phyloP scores from a whole-genome alignment of 1,140 invertebrate species.

The Panagrolaimus sp. region DNA sequence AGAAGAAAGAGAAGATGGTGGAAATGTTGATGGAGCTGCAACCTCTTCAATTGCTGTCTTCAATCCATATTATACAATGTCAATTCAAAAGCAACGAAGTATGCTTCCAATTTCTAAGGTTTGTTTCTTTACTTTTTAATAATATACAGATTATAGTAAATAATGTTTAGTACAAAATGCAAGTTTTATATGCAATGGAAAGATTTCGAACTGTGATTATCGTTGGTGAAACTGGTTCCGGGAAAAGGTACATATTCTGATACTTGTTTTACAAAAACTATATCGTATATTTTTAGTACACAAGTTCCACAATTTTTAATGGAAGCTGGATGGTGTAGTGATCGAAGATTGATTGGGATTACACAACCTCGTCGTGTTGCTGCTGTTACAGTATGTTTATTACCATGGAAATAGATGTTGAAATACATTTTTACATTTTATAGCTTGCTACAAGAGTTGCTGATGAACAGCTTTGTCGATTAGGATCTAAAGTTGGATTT shows the following conservation, averaged over 20 bases:
- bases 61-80: conserved; percentile 54
- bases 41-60: conserved; percentile 24
- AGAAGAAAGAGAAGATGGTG: conserved; percentile 12
- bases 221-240: conserved; percentile 86
- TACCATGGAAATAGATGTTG: conserved; percentile 28
- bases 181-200: conserved; percentile 55
- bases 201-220: conserved; percentile 63
- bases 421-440: conserved; percentile 74
- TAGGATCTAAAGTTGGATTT: conserved; percentile 84
- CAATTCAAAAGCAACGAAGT: conserved; percentile 54
- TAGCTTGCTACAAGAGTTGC: conserved; percentile 79
- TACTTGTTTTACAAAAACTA: conserved; percentile 66
- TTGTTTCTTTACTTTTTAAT: conserved; percentile 65
- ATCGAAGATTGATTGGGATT: conserved; percentile 71
- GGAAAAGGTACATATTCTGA: conserved; percentile 88
- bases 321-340: conserved; percentile 76
- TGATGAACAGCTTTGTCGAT: conserved; percentile 73
- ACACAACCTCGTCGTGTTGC: conserved; percentile 87
- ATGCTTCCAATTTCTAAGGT: conserved; percentile 56
- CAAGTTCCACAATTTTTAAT: conserved; percentile 72
- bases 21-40: neutral
- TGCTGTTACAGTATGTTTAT: conserved; percentile 69
- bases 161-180: conserved; percentile 64
- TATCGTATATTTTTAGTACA: conserved; percentile 23
- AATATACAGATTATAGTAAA: conserved; percentile 59